Percentiles rank a stretch among this genome's conserved stretches.
phyloP scores from a whole-genome alignment of 2,113 vertebrate species.

The Astur gentilis region DNA sequence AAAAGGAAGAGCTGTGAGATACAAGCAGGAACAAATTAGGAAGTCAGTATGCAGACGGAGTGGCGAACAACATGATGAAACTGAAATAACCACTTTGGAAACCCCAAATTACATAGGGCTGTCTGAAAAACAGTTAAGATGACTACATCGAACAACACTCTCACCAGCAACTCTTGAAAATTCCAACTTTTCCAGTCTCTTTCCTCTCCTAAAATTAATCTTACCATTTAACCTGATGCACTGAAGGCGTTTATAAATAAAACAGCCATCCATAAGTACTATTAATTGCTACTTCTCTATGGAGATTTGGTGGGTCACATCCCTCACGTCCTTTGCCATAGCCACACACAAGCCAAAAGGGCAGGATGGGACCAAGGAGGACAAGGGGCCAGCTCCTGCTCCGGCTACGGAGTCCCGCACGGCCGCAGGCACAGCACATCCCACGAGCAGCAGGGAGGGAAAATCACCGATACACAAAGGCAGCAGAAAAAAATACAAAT shows the following conservation, averaged over 20 bases:
- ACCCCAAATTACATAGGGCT: not conserved
- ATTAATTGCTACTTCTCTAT: not conserved
- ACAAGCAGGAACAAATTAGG: not conserved
- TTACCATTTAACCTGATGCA: not conserved
- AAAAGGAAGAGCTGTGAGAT: not conserved
- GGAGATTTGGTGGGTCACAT: not conserved
- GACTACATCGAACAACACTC: not conserved
- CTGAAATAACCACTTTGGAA: not conserved
- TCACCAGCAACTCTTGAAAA: not conserved
- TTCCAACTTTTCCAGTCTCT: not conserved
- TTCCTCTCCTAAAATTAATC: not conserved
- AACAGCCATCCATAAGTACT: not conserved
- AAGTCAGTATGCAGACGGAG: not conserved
- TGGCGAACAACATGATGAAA: not conserved
- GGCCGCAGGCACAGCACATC: not conserved
- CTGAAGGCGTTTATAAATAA: not conserved
- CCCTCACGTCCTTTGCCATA: not conserved
- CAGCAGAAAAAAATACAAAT: not conserved
- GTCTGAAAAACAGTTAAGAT: not conserved
- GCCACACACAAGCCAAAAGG: not conserved
- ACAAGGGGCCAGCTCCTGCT: not conserved
- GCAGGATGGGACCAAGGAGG: not conserved
- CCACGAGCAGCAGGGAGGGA: not conserved
- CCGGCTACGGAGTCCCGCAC: not conserved
- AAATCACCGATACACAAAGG: not conserved